Evolutionary conservation across 2,113 vertebrate species (phyloP).

Genomic region (Tringa solitaria): DNA sequence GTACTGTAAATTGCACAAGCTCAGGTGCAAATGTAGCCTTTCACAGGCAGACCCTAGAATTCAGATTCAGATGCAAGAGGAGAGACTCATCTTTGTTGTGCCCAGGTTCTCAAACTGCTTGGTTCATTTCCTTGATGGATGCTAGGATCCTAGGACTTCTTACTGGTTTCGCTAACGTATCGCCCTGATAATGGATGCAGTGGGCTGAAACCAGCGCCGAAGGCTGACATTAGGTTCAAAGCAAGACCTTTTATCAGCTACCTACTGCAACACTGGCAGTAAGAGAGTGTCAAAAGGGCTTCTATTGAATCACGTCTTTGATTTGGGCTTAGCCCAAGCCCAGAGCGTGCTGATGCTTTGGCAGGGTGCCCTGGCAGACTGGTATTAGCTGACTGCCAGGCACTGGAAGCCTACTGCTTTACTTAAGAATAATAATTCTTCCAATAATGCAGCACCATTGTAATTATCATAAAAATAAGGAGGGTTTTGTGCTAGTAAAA

Average conservation of each 20-base stretch:
- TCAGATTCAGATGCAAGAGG: background rate
- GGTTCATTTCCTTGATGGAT: background rate
- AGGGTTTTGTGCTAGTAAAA: background rate
- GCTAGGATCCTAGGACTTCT: background rate
- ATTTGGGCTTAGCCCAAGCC: background rate
- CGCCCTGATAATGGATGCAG: background rate
- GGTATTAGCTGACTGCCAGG: background rate
- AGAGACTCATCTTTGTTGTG: background rate
- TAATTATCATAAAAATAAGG: background rate
- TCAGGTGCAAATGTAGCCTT: background rate
- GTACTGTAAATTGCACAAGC: background rate
- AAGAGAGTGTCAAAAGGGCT: background rate
- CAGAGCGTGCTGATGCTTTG: background rate
- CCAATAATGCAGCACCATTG: background rate
- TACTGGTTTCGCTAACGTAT: accelerated
- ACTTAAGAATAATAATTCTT: background rate
- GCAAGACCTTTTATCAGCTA: background rate
- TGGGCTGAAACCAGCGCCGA: background rate
- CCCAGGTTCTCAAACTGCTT: background rate
- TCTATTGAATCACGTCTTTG: background rate
- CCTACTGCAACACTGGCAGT: background rate
- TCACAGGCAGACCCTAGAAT: background rate
- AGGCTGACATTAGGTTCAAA: background rate
- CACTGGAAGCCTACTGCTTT: background rate
- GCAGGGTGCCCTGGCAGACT: background rate